A percentile compares a stretch with the other conserved stretches of the same genome.
These are phyloP conservation scores for Strongylocentrotus purpuratus DNA, from an alignment of 35 echinoderm and acorn worm species.

Conservation along the genomic window DNA sequence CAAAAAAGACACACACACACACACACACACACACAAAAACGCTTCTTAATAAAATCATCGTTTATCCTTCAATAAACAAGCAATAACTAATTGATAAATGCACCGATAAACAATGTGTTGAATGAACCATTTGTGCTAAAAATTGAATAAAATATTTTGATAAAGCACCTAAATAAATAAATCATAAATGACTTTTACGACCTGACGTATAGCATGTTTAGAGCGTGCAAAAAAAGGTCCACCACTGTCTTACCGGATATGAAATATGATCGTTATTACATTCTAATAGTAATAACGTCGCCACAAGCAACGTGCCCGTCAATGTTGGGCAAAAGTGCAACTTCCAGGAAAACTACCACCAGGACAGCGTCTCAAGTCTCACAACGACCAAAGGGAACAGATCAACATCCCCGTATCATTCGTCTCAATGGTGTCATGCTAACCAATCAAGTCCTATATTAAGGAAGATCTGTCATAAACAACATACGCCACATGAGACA, in stretches of 20 bases:
- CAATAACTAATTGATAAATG: too few relatives aligned
- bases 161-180: neutral
- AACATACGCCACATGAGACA: neutral
- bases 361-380: neutral
- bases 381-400: neutral
- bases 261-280: neutral
- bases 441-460: neutral
- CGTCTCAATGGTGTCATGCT: neutral
- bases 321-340: conserved; percentile 11
- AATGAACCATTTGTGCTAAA: too few relatives aligned
- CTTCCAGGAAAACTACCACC: neutral
- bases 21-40: too few relatives aligned
- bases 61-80: too few relatives aligned
- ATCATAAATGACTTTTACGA: neutral
- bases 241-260: neutral
- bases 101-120: too few relatives aligned
- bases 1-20: too few relatives aligned
- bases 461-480: neutral
- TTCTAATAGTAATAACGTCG: neutral
- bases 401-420: neutral
- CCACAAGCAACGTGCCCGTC: neutral
- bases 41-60: too few relatives aligned
- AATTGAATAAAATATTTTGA: too few relatives aligned
- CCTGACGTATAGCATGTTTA: neutral
- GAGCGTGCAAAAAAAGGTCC: neutral